These are phyloP conservation scores for Brachionus manjavacas DNA, from an alignment of 1,140 invertebrate species.

Conservation along the genomic window DNA sequence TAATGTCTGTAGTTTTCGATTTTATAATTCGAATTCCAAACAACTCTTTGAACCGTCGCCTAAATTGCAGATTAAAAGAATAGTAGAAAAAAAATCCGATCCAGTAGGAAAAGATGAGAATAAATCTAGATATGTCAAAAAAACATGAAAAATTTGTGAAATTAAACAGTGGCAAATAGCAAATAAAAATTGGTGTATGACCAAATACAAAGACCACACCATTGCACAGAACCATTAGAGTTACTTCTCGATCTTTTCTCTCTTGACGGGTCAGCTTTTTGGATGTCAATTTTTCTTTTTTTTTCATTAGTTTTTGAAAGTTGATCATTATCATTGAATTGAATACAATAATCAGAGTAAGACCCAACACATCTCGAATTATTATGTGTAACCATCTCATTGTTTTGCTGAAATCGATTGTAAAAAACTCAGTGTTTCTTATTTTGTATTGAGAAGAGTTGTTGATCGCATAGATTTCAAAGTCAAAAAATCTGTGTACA, in stretches of 20 bases:
- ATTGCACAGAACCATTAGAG: neutral
- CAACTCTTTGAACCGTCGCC: neutral
- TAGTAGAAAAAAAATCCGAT: conserved; percentile 10
- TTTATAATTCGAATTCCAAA: neutral
- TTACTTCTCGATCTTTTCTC: neutral
- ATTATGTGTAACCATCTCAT: neutral
- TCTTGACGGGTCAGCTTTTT: neutral
- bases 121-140: conserved; percentile 14
- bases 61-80: conserved; percentile 17
- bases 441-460: neutral
- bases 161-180: neutral
- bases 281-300: neutral
- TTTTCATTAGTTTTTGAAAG: neutral
- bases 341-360: neutral
- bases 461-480: neutral
- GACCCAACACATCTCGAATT: neutral
- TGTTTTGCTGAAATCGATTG: neutral
- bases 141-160: neutral
- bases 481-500: conserved; percentile 19
- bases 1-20: neutral
- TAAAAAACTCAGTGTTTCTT: neutral
- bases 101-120: neutral
- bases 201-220: neutral
- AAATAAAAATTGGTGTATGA: conserved; percentile 1
- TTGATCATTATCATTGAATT: neutral